Percentiles rank a stretch among this genome's conserved stretches.
phyloP scores from a whole-genome alignment of 2,888 invertebrate species.

The Euclidia mi region DNA sequence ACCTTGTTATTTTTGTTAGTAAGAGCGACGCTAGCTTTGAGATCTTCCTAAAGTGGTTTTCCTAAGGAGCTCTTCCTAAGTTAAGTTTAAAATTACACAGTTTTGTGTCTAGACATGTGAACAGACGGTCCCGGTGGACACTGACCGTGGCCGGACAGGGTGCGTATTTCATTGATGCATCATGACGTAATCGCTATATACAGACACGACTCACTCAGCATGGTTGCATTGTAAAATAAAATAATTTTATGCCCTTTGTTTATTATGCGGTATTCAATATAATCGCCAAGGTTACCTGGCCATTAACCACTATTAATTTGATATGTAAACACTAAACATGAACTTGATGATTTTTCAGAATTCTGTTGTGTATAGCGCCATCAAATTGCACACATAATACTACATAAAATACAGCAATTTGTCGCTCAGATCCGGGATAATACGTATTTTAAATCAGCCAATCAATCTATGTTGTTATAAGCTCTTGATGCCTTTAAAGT shows the following conservation, averaged over 20 bases:
- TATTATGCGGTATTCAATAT: conserved; percentile 32
- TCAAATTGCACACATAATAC: no score
- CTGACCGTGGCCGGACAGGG: conserved; percentile 29
- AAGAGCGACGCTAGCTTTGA: no score
- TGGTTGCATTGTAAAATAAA: conserved; percentile 19
- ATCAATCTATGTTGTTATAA: no score
- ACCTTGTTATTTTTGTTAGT: no score
- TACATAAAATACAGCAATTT: no score
- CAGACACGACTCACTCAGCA: conserved; percentile 16
- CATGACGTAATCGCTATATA: conserved; percentile 71
- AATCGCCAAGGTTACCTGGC: conserved; percentile 55
- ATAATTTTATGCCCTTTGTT: conserved; percentile 35
- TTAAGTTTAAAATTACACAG: conserved; percentile 14
- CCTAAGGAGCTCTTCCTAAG: not conserved
- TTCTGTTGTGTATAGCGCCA: no score
- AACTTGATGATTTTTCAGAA: no score
- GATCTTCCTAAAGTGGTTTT: no score
- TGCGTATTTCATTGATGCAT: conserved; percentile 61
- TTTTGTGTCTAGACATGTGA: conserved; percentile 38
- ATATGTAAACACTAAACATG: conserved; percentile 28
- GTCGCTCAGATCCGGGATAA: no score
- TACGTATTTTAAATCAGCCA: no score
- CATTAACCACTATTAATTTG: conserved; percentile 45
- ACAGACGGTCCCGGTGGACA: conserved; percentile 44
- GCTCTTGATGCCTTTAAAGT: no score